Percentiles rank a stretch among this genome's conserved stretches.
Evolutionary conservation across 2,113 vertebrate genomes (phyloP).

Genomic region (Merops nubicus): DNA sequence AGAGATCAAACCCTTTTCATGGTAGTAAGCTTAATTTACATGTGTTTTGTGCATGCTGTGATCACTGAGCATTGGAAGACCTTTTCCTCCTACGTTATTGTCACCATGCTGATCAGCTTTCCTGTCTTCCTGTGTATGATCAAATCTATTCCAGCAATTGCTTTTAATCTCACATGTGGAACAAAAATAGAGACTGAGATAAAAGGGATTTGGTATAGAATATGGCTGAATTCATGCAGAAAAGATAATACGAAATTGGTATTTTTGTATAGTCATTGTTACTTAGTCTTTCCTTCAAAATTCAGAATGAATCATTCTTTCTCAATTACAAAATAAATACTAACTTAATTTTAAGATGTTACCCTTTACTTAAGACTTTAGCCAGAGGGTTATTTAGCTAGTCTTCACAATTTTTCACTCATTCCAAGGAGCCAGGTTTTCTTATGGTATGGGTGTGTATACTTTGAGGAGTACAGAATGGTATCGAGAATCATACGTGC

Average conservation of each 20-base stretch:
- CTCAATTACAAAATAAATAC: neutral
- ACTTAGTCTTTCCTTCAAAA: neutral
- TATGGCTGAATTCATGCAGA: neutral
- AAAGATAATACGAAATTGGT: neutral
- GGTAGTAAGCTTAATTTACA: neutral
- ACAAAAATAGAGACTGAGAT: neutral
- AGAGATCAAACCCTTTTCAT: neutral
- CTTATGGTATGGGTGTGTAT: accelerated
- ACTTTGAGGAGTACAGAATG: neutral
- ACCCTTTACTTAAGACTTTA: neutral
- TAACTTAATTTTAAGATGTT: neutral
- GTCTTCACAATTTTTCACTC: neutral
- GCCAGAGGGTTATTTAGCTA: neutral
- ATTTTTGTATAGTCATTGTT: neutral
- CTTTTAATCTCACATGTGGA: neutral
- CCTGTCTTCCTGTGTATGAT: neutral
- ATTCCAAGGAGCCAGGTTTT: neutral
- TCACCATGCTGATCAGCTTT: neutral
- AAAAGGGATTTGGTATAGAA: neutral
- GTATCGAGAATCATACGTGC: neutral
- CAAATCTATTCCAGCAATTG: neutral
- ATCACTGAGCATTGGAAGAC: neutral
- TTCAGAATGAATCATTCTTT: neutral
- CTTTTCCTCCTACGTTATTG: neutral
- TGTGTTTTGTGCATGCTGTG: neutral